phyloP scores from a whole-genome alignment of 2,797 vertebrate species.

The Urocyon cinereoargenteus region DNA sequence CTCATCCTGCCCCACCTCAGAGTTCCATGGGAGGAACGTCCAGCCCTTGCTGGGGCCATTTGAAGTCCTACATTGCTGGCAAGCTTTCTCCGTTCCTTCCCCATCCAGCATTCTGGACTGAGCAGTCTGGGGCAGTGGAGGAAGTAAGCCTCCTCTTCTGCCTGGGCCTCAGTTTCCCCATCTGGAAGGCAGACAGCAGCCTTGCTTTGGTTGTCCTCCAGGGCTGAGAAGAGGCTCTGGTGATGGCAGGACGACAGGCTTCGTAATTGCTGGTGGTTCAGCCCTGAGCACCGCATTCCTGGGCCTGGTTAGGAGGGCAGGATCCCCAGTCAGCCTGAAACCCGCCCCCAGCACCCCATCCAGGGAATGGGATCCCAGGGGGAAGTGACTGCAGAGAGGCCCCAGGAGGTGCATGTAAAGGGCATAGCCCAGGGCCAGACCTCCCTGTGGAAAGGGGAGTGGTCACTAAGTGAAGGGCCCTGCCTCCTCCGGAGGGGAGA shows the following conservation, averaged over 20 bases:
- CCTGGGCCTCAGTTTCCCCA: conserved; percentile 1
- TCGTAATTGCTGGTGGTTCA: not conserved
- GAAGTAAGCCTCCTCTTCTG: not conserved
- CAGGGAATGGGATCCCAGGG: not conserved
- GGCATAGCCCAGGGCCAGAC: not conserved
- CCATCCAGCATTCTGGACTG: not conserved
- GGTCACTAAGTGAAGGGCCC: not conserved
- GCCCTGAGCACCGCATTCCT: not conserved
- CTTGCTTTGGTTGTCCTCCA: not conserved
- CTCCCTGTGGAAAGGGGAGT: not conserved
- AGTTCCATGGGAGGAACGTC: conserved; percentile 57
- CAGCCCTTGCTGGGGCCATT: not conserved
- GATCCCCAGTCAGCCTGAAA: not conserved
- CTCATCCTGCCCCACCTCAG: conserved; percentile 66
- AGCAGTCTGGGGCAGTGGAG: not conserved
- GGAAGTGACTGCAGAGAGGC: not conserved
- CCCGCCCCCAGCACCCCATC: not conserved
- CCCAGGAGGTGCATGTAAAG: not conserved
- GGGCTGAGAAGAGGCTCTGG: not conserved
- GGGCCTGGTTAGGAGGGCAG: not conserved
- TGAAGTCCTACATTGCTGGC: not conserved
- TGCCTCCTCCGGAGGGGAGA: not conserved
- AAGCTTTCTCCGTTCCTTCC: not conserved
- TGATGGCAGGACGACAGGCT: not conserved
- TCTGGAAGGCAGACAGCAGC: not conserved